These are phyloP conservation scores for Connochaetes taurinus DNA, from an alignment of 2,113 vertebrate genomes.

Conservation along the genomic window DNA sequence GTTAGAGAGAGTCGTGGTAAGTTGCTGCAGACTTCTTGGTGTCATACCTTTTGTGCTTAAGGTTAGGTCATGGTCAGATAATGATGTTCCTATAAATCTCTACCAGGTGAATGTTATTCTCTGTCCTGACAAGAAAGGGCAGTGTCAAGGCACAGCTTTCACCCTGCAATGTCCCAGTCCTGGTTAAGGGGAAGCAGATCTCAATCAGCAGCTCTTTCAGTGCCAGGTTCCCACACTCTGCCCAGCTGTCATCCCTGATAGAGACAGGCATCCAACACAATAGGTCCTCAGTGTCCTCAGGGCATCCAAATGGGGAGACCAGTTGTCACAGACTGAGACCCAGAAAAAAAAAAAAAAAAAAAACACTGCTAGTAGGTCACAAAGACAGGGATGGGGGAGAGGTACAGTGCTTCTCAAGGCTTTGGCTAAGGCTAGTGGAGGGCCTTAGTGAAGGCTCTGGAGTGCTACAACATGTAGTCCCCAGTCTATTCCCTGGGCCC, in stretches of 20 bases:
- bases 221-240: neutral
- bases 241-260: neutral
- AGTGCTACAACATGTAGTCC: neutral
- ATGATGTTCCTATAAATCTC: neutral
- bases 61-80: neutral
- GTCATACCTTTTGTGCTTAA: neutral
- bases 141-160: neutral
- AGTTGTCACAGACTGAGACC: neutral
- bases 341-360: neutral
- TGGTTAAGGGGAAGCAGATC: neutral
- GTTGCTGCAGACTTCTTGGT: neutral
- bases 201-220: neutral
- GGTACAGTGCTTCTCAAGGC: neutral
- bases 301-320: neutral
- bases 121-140: neutral
- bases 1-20: neutral
- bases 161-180: neutral
- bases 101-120: neutral
- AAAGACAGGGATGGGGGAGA: neutral
- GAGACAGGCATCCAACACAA: neutral
- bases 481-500: neutral
- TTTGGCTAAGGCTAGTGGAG: neutral
- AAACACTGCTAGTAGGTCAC: neutral
- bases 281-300: neutral
- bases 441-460: neutral